Base-by-base conservation (phyloP, 2,113 vertebrate species). In the Motacilla alba region DNA sequence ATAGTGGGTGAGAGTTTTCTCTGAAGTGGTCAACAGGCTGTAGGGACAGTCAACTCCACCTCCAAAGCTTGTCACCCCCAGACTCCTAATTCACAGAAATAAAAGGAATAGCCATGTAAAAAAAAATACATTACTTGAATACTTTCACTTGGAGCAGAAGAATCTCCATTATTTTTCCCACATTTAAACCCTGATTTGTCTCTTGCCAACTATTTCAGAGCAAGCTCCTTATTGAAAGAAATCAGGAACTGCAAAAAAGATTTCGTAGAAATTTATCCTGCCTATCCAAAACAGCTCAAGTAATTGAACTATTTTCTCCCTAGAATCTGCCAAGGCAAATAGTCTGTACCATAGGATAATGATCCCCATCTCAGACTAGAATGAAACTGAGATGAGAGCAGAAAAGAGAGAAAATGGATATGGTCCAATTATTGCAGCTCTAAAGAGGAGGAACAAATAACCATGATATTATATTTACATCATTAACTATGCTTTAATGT, bases 231-330 rank as follows among this genome's bases (percentile, higher is more conserved):
- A 56, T 6, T 75, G 47, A 59, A 91, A 93, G 86, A 91, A 78
- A 37, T 12, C 49, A 43, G 39, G 18, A 74, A 27, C 37, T 30
- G 28, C 14, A 15, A 30, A 53, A 82, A 75, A 90, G 23, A 63
- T 39, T 88, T 74, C 8, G 4, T 24, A 67, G 88, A 43, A 86
- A 77, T n/a, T 46, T 50, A 47, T 30, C 15, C 21, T 55, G 63
- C 33, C 73, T 74, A 47, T 70, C 87, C 77, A 82, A 89, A 95
- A 21, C 44, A 78, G 74, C 56, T 78, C 86, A 59, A 72, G n/a
- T 72, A 93, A 86, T 59, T 86, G 80, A 92, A 83, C 72, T 76
- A 39, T 78, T 95, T 87, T 92, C 63, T 93, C 62, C 56, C 33
- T 39, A 27, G 66, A 62, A 85, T 66, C 46, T 85, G 74, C 67